phyloP scores from a whole-genome alignment of 2,797 vertebrate genomes.

The Microhierax caerulescens region DNA sequence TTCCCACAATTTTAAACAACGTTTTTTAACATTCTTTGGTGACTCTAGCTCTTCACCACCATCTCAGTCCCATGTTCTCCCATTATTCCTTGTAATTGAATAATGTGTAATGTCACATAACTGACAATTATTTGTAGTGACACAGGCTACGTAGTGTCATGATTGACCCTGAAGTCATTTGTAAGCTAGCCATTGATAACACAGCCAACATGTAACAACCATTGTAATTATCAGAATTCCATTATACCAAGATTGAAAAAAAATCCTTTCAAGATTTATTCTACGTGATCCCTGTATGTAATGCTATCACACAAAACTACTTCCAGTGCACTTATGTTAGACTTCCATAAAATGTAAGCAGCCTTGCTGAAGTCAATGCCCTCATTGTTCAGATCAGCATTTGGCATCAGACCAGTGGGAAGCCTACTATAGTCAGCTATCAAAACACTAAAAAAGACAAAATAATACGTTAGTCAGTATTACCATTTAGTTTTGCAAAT shows the following conservation, averaged over 20 bases:
- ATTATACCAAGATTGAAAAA: not conserved
- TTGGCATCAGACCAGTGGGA: not conserved
- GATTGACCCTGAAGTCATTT: not conserved
- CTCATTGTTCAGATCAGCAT: not conserved
- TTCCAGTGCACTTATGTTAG: not conserved
- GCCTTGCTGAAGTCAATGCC: not conserved
- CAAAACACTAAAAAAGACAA: not conserved
- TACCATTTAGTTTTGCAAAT: not conserved
- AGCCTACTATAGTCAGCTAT: not conserved
- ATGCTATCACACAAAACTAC: not conserved
- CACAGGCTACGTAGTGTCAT: not conserved
- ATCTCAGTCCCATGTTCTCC: not conserved
- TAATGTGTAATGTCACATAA: not conserved
- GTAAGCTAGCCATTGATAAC: not conserved
- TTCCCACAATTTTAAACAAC: not conserved
- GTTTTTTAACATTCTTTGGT: not conserved
- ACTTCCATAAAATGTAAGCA: not conserved
- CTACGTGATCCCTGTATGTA: not conserved
- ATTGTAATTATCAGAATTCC: not conserved
- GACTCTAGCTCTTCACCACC: not conserved
- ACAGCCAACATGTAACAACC: not conserved
- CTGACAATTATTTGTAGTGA: not conserved
- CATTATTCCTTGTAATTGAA: not conserved
- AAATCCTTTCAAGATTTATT: not conserved
- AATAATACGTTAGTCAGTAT: not conserved